Evolutionary conservation across 2,113 vertebrate genomes (phyloP).

Genomic region (Lichenostomus cassidix): DNA sequence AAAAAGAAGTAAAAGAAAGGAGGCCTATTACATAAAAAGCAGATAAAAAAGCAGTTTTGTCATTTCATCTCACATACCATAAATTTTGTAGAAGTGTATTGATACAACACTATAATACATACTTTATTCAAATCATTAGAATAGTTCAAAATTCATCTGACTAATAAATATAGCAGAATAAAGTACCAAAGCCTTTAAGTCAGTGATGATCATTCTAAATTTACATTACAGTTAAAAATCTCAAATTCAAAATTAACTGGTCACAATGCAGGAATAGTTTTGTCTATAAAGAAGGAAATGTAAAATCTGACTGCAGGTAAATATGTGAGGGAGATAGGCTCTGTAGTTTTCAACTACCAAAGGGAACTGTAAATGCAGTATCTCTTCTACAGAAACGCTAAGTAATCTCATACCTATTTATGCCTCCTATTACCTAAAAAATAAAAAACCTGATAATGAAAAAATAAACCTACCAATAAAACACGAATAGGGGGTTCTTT

Average conservation of each 20-base stretch:
- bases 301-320: not conserved
- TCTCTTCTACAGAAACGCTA: not conserved
- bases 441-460: not conserved
- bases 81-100: not conserved
- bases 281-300: not conserved
- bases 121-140: not conserved
- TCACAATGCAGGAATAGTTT: not conserved
- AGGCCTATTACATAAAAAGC: not conserved
- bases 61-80: not conserved
- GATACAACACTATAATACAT: not conserved
- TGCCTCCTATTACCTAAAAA: not conserved
- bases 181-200: not conserved
- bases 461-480: not conserved
- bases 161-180: not conserved
- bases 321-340: not conserved
- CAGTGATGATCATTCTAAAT: not conserved
- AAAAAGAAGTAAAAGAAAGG: not conserved
- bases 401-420: not conserved
- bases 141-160: not conserved
- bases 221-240: not conserved
- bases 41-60: not conserved
- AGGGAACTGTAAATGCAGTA: not conserved
- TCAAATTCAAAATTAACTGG: not conserved
- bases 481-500: fast-evolving
- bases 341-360: not conserved